phyloP scores from a whole-genome alignment of 2,797 vertebrate genomes.

The Chrysolophus pictus region DNA sequence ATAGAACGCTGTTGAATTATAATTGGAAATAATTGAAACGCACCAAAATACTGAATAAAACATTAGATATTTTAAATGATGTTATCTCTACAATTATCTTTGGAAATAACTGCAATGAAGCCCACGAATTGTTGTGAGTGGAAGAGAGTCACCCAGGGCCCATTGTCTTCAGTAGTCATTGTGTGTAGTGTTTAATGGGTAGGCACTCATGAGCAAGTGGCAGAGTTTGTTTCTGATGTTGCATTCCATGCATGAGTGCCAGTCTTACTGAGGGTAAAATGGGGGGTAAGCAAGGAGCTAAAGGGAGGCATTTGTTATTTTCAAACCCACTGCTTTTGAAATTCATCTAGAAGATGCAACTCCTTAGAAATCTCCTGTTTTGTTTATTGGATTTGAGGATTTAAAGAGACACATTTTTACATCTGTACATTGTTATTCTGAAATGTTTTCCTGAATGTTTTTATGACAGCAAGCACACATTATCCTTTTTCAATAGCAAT shows the following conservation, averaged over 20 bases:
- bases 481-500: slow-evolving; percentile 15
- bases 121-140: slow-evolving; percentile 23
- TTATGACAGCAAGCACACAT: not conserved
- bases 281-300: not conserved
- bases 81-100: slow-evolving; percentile 78
- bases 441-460: not conserved
- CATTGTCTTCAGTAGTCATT: slow-evolving; percentile 1
- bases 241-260: not conserved
- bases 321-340: slow-evolving; percentile 12
- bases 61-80: slow-evolving; percentile 77
- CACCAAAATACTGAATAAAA: slow-evolving; percentile 81
- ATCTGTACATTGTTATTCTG: not conserved
- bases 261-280: not conserved
- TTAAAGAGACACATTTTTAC: not conserved
- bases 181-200: not conserved
- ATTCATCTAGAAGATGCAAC: not conserved
- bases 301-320: slow-evolving; percentile 1
- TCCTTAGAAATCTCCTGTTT: not conserved
- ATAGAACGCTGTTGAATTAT: slow-evolving; percentile 79
- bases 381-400: not conserved
- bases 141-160: slow-evolving; percentile 26
- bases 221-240: not conserved
- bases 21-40: slow-evolving; percentile 81
- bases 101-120: slow-evolving; percentile 54
- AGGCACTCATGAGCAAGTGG: slow-evolving; percentile 22